phyloP scores from a whole-genome alignment of 1,140 invertebrate genomes.

The Drosophila navojoa region DNA sequence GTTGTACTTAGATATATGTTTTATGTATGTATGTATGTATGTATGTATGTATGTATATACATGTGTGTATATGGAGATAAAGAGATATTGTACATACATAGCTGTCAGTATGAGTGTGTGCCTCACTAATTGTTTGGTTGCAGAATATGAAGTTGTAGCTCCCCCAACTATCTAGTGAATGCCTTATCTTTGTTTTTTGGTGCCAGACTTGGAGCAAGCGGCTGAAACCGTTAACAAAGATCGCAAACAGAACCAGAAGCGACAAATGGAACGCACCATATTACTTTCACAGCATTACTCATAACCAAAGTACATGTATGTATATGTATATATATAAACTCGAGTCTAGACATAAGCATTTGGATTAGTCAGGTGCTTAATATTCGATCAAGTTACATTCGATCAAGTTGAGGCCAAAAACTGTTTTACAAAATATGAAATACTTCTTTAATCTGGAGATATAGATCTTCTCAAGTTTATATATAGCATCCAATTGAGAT shows the following conservation, averaged over 20 bases:
- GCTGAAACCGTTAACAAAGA: constrained; percentile 21
- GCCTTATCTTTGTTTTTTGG: constrained; percentile 67
- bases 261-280: constrained; percentile 4
- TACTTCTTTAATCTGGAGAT: too few species aligned
- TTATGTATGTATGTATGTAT: neutral
- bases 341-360: too few species aligned
- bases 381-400: too few species aligned
- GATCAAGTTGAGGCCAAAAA: too few species aligned
- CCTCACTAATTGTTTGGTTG: constrained; percentile 42
- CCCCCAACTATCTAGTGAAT: constrained; percentile 45
- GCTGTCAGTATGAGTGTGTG: constrained; percentile 25
- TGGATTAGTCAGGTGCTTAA: too few species aligned
- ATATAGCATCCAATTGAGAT: too few species aligned
- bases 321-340: too few species aligned
- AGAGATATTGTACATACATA: neutral
- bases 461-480: too few species aligned
- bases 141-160: constrained; percentile 42
- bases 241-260: constrained; percentile 28
- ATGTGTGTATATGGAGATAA: neutral
- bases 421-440: too few species aligned
- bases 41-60: neutral
- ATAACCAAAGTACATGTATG: neutral
- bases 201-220: constrained; percentile 21
- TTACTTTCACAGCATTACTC: constrained; percentile 23
- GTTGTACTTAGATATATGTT: neutral